Evolutionary conservation across 2,888 invertebrate species (phyloP), one percentile per base, ranked within the genome.

Genomic region (Villa cingulata): DNA sequence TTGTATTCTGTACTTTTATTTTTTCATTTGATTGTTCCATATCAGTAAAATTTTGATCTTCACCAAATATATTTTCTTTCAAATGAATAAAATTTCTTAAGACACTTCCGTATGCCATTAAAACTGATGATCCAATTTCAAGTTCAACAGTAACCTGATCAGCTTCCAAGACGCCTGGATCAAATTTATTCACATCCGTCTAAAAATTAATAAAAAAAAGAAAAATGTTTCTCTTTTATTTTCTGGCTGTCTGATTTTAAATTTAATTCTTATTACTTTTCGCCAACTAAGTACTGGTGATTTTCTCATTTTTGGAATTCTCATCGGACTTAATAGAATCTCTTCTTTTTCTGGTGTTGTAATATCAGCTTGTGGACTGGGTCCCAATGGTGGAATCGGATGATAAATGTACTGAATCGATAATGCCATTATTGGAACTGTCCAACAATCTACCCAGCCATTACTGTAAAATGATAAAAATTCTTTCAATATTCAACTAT

Each of bases 391-490:
- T 4, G 94, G 91, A 61, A 87, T 83, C 0, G 95, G 94, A 68
- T 96, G 94, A 66, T 92, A 96, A 18, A 80, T 79, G 65, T 94
- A 96, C 52, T 82, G 80, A 45, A 97, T 88, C 56, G 87, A 90
- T 18, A 96, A 72, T 1, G 92, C 91, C 6, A 92, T 86, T 53
- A 94, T 92, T 0, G 94, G 92, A 7, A 95, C 91, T 41, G 86
- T 86, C 94, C 94, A 94, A 62, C 94, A 94, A 63, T 95, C 94
- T 1, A 95, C 80, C 96, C 96, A 97, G 3, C 94, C 92, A 34
- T 68, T 63, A 51, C 70, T 70, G 51, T 37, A 61, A 51, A 38
- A 15, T 46, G 45, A 40, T 55, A 18, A 44, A 46, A 19, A 46
- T 42, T 17, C n/a, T 23, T 23, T 6, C 23, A 16, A 6, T 16